phyloP scores from a whole-genome alignment of 1,140 invertebrate genomes.

The Micrasema minimum region DNA sequence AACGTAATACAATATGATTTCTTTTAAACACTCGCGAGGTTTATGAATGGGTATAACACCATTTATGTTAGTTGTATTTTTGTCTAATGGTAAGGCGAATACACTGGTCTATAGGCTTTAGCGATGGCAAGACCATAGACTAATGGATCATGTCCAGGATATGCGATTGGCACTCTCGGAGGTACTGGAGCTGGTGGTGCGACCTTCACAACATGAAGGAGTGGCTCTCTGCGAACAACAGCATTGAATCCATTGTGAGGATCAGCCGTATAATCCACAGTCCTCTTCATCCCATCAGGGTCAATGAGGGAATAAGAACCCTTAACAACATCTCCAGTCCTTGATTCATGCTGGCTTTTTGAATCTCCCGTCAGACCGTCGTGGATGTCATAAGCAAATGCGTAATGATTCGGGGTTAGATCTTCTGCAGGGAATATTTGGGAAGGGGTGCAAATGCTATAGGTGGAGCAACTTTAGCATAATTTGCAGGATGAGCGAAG shows the following conservation, averaged over 20 bases:
- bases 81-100: constrained; percentile 37
- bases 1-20: not conserved
- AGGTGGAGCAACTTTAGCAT: constrained; percentile 36
- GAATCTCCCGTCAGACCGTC: constrained; percentile 69
- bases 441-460: constrained; percentile 24
- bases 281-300: constrained; percentile 73
- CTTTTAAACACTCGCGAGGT: not conserved
- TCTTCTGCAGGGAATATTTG: constrained; percentile 59
- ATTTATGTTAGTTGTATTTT: too few species aligned
- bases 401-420: constrained; percentile 73
- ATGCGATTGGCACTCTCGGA: constrained; percentile 35
- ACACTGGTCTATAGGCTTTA: constrained; percentile 36
- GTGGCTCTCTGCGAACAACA: constrained; percentile 63
- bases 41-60: too few species aligned
- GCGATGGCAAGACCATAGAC: constrained; percentile 19
- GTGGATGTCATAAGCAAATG: constrained; percentile 75
- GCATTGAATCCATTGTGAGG: constrained; percentile 68
- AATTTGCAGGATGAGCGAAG: constrained; percentile 48
- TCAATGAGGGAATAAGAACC: constrained; percentile 73
- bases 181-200: constrained; percentile 15
- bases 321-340: constrained; percentile 73
- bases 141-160: constrained; percentile 5
- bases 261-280: constrained; percentile 73
- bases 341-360: constrained; percentile 65
- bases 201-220: constrained; percentile 50